Evolutionary conservation across 2,113 vertebrate species (phyloP).

Genomic region (Cariama cristata): DNA sequence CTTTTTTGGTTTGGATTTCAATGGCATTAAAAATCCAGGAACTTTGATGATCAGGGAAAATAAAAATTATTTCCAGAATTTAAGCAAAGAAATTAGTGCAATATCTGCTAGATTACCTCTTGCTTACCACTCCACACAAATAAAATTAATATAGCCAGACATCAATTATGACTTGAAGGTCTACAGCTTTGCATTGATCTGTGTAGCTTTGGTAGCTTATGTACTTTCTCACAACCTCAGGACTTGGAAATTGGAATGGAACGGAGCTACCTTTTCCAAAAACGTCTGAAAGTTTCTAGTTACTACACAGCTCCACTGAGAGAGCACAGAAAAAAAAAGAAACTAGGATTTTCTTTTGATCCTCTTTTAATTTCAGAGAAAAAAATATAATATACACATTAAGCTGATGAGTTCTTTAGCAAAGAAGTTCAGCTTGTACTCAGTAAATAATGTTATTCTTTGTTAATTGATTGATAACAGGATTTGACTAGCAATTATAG

Average conservation of each 20-base stretch:
- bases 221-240: not conserved
- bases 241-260: not conserved
- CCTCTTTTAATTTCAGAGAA: not conserved
- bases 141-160: not conserved
- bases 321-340: not conserved
- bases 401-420: not conserved
- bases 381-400: not conserved
- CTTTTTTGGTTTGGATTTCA: not conserved
- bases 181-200: not conserved
- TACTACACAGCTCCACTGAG: not conserved
- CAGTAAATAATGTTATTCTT: not conserved
- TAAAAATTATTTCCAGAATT: not conserved
- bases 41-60: not conserved
- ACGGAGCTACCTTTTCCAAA: not conserved
- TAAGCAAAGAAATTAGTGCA: not conserved
- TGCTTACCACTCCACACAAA: not conserved
- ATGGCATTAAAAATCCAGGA: not conserved
- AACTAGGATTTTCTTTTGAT: not conserved
- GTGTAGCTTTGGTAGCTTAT: not conserved
- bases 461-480: not conserved
- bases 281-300: not conserved
- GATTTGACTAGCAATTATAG: not conserved
- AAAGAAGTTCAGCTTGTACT: not conserved
- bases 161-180: not conserved
- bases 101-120: not conserved